These are phyloP conservation scores for Pyrocephalus nanus DNA, from an alignment of 2,797 vertebrate genomes.

Conservation along the genomic window DNA sequence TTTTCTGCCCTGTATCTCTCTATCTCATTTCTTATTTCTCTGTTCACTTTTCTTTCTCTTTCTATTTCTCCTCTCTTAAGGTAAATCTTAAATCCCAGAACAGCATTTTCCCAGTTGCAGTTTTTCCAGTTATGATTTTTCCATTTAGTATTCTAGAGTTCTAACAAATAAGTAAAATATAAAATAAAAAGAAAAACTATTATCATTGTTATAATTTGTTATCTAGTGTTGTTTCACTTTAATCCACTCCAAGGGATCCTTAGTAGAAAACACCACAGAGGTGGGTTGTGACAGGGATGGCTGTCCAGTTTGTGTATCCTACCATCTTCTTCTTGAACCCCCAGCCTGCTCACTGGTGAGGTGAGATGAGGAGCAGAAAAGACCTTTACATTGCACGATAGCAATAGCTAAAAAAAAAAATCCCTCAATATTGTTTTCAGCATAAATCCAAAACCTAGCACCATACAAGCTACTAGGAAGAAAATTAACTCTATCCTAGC, in stretches of 20 bases:
- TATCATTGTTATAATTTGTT: not conserved
- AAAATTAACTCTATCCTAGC: not conserved
- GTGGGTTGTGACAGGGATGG: accelerated
- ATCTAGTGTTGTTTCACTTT: not conserved
- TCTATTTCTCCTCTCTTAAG: not conserved
- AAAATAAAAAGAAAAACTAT: not conserved
- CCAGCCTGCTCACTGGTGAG: not conserved
- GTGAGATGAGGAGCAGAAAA: not conserved
- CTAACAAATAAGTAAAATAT: not conserved
- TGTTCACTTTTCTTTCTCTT: not conserved
- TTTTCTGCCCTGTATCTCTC: not conserved
- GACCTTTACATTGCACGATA: not conserved
- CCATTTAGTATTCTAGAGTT: not conserved
- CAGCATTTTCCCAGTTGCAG: not conserved
- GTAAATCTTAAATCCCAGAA: not conserved
- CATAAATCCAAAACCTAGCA: not conserved
- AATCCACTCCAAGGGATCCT: not conserved
- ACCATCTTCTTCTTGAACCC: not conserved
- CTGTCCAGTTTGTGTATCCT: not conserved
- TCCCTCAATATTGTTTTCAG: not conserved
- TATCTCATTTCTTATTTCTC: not conserved
- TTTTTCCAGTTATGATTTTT: not conserved
- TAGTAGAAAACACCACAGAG: not conserved
- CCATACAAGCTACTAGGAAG: not conserved
- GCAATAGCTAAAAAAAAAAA: not conserved